phyloP scores from a whole-genome alignment of 2,888 invertebrate species.

The Pycnomerus fuliginosus region DNA sequence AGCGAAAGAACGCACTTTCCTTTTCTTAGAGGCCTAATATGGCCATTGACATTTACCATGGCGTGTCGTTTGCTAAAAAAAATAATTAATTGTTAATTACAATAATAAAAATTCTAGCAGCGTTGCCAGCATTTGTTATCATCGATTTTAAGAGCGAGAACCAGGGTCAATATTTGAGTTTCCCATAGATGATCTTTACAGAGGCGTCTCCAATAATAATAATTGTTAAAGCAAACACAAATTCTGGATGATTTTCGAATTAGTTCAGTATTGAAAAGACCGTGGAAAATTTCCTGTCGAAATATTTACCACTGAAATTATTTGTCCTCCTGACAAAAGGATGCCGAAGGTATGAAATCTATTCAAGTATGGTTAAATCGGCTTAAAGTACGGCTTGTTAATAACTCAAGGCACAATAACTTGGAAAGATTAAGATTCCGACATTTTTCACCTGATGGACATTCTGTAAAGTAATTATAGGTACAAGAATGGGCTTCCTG shows the following conservation, averaged over 20 bases:
- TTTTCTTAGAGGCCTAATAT: constrained; percentile 14
- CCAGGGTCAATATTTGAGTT: constrained; percentile 14
- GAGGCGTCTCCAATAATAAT: too few relatives aligned
- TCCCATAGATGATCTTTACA: constrained; percentile 12
- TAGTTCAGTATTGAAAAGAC: too few relatives aligned
- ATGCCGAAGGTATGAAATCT: constrained; percentile 7
- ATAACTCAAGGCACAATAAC: constrained; percentile 9
- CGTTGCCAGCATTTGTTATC: constrained; percentile 5
- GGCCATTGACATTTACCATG: constrained; percentile 20
- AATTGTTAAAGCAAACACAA: too few relatives aligned
- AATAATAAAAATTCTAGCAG: constrained; percentile 10
- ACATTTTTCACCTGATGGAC: constrained; percentile 5
- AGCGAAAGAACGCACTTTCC: constrained; percentile 8
- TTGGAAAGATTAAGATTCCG: constrained; percentile 8
- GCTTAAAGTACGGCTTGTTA: constrained; percentile 8
- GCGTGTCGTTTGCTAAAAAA: constrained; percentile 20
- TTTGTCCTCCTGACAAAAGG: constrained; percentile 8
- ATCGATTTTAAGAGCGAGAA: constrained; percentile 8
- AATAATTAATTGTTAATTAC: constrained; percentile 15
- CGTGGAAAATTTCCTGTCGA: too few relatives aligned
- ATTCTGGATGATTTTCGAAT: too few relatives aligned
- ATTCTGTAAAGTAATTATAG: constrained; percentile 15
- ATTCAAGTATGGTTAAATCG: constrained; percentile 10
- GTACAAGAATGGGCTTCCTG: constrained; percentile 10
- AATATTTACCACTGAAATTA: too few relatives aligned